These are phyloP conservation scores for Leptogaster cylindrica DNA, from an alignment of 2,888 invertebrate genomes.

Conservation along the genomic window DNA sequence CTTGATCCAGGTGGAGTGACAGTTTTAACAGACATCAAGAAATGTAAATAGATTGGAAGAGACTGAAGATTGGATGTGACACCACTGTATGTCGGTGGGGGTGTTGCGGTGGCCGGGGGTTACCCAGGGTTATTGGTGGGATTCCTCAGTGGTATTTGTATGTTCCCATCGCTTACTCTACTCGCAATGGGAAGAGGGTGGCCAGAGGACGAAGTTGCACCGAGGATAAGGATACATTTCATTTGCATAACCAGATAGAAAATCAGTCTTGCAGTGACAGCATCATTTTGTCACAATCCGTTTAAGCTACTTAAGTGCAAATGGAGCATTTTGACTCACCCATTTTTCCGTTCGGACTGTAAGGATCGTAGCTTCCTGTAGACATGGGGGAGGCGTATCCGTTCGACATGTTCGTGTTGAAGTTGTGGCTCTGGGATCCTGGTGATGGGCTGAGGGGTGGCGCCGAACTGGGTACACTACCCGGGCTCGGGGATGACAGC, in stretches of 20 bases:
- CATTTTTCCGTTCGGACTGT: slow-evolving; percentile 88
- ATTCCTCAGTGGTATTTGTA: no score
- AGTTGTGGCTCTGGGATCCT: slow-evolving; percentile 64
- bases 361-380: slow-evolving; percentile 87
- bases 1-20: background rate
- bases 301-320: background rate
- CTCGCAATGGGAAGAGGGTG: no score
- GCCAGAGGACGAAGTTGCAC: no score
- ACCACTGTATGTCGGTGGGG: no score
- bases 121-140: no score
- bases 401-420: slow-evolving; percentile 64
- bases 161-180: no score
- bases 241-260: no score
- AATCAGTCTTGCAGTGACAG: no score
- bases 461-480: slow-evolving; percentile 65
- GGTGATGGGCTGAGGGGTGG: slow-evolving; percentile 74
- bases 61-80: background rate
- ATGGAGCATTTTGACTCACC: slow-evolving; percentile 66
- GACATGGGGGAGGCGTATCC: slow-evolving; percentile 88
- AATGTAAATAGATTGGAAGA: background rate
- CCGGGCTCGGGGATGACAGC: slow-evolving; percentile 69
- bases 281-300: background rate
- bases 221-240: no score
- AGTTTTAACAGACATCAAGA: background rate
- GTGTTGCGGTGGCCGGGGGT: no score